Evolutionary conservation across 35 echinoderm and acorn worm genomes (phyloP).

Genomic region (Acanthaster planci): DNA sequence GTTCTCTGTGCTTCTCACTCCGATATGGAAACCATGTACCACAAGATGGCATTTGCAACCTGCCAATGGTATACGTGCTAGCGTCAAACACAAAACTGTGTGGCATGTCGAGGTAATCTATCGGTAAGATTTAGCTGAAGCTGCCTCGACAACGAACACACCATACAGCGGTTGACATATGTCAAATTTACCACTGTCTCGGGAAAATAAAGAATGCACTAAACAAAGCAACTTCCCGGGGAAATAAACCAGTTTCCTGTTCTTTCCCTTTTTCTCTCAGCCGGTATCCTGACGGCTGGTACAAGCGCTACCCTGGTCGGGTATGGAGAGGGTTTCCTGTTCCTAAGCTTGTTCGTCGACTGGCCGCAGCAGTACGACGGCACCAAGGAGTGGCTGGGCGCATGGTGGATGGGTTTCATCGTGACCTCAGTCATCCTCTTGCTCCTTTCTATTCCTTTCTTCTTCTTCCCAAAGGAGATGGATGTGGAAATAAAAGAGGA

Average conservation of each 20-base stretch:
- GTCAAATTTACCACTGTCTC: too few species aligned
- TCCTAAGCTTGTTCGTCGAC: slow-evolving; percentile 28
- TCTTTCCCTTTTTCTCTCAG: slow-evolving; percentile 9
- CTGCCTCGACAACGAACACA: too few species aligned
- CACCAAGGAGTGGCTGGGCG: slow-evolving; percentile 61
- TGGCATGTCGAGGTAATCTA: too few species aligned
- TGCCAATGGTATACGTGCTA: too few species aligned
- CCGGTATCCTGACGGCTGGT: slow-evolving; percentile 11
- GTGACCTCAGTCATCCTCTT: slow-evolving; percentile 43
- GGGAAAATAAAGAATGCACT: too few species aligned
- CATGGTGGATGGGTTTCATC: slow-evolving; percentile 91
- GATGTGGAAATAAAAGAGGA: slow-evolving; percentile 4
- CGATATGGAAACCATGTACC: too few species aligned
- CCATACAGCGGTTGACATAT: too few species aligned
- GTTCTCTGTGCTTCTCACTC: too few species aligned
- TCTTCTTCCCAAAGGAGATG: slow-evolving; percentile 83
- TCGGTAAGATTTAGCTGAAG: too few species aligned
- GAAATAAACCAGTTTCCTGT: background rate
- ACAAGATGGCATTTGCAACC: too few species aligned
- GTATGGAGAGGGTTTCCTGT: background rate
- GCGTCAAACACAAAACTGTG: too few species aligned
- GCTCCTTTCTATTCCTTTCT: slow-evolving; percentile 62
- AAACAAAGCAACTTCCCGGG: too few species aligned
- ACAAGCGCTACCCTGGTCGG: slow-evolving; percentile 2
- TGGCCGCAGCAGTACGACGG: slow-evolving; percentile 21